Conservation (phyloP, 2,113 vertebrate genomes). For the Shinisaurus crocodilurus region DNA sequence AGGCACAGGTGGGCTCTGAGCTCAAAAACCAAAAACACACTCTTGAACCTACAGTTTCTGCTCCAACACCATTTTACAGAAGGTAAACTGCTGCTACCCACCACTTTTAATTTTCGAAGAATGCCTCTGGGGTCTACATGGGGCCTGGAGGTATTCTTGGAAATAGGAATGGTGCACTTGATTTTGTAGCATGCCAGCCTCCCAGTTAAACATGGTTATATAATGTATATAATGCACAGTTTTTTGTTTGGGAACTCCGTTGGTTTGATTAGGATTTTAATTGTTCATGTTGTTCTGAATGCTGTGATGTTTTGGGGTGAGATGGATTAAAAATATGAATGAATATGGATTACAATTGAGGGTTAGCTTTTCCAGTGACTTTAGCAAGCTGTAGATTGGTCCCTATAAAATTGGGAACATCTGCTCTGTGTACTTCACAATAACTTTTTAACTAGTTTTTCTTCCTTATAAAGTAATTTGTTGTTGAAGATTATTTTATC, state of each 20-base stretch:
- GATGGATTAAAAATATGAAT: background rate
- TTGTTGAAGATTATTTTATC: slow-evolving; percentile 27
- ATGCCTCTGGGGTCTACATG: too few relatives aligned
- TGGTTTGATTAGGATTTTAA: background rate
- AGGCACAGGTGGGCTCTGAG: too few relatives aligned
- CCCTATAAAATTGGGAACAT: slow-evolving; percentile 43
- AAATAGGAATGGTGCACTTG: too few relatives aligned
- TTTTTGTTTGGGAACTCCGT: background rate
- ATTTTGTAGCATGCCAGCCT: too few relatives aligned
- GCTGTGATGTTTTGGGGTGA: background rate
- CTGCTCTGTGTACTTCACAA: slow-evolving; percentile 7
- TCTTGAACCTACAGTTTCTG: too few relatives aligned
- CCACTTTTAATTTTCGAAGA: too few relatives aligned
- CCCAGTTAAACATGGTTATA: too few relatives aligned
- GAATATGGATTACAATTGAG: background rate
- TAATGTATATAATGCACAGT: background rate
- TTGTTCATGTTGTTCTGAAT: background rate
- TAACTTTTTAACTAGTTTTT: slow-evolving; percentile 22
- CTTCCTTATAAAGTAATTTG: slow-evolving; percentile 29
- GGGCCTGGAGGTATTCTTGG: too few relatives aligned
- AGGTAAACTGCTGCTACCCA: too few relatives aligned
- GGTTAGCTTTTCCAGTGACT: background rate
- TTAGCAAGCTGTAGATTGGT: slow-evolving; percentile 4
- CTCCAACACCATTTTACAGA: too few relatives aligned
- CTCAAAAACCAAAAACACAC: too few relatives aligned